Evolutionary conservation across 2,113 vertebrate species (phyloP), one percentile per base, ranked within the genome.

Genomic region (Oophaga pumilio): DNA sequence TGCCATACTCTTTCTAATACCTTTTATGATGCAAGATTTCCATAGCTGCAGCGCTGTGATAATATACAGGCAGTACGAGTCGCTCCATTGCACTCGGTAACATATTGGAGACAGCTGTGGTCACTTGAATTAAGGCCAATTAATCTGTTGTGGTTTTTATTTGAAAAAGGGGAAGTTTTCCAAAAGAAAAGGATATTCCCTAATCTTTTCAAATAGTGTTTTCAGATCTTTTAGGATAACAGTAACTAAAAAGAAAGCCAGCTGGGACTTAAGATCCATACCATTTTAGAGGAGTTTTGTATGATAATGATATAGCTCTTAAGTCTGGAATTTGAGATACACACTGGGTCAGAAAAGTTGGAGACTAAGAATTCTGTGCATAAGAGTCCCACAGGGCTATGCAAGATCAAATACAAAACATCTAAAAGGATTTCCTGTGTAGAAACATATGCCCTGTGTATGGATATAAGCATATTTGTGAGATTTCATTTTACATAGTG

Each of bases 51-150:
- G 20, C 33, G 43, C 64, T 50, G 53, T 62, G 76, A n/a, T 43
- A 87, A 52, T 84, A 81, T 86, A 84, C 88, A 91, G 86, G 87
- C 83, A 86, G 18, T 80, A 89, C 1, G 73, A 53, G 15, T 13
- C 17, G 86, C 80, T 90, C 85, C 2, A 69, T 71, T 79, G 76
- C 53, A 59, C 78, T 86, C 77, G 56, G n/a, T 78, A 87, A 91
- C 90, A 92, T 90, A 89, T 93, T 92, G 90, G 90, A 87, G 90
- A 90, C 92, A 92, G 91, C 91, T 93, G 91, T 91, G 91, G 92
- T 91, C 2, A 56, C 62, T 87, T 85, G 85, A 86, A 89, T 87
- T 89, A 89, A 79, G 89, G 90, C 89, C 91, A 91, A 60, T 92
- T 91, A 91, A 90, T 91, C 86, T 89, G 86, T 85, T 87, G 71